These are phyloP conservation scores for Megalonaias nervosa DNA, from an alignment of 1,140 invertebrate species.

Conservation along the genomic window DNA sequence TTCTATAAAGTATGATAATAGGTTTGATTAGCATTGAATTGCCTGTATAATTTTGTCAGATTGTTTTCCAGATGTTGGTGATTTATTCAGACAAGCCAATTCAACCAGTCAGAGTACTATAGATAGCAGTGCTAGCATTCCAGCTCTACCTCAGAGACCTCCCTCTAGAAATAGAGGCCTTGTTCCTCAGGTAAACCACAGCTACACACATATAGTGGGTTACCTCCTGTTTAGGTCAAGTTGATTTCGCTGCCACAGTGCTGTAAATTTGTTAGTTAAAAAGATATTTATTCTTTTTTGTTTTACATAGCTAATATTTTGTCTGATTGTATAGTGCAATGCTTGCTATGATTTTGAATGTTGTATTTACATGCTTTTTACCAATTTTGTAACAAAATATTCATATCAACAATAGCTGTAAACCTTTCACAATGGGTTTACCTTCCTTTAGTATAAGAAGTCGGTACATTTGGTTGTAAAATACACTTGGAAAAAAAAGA, in stretches of 20 bases:
- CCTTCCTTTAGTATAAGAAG: too few relatives aligned
- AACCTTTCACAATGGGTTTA: too few relatives aligned
- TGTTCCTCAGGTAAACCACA: conserved; percentile 30
- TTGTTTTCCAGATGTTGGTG: conserved; percentile 44
- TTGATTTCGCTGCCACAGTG: too few relatives aligned
- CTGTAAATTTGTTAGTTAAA: neutral
- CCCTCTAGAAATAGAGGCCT: conserved; percentile 49
- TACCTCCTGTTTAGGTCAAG: too few relatives aligned
- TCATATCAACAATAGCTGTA: too few relatives aligned
- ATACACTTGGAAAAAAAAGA: too few relatives aligned
- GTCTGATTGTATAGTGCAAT: neutral
- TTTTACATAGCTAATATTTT: neutral
- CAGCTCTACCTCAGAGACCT: conserved; percentile 31
- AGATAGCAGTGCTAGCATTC: conserved; percentile 13
- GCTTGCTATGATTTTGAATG: neutral
- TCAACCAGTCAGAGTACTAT: conserved; percentile 23
- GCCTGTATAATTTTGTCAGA: too few relatives aligned
- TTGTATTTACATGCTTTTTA: neutral
- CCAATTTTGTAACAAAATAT: too few relatives aligned
- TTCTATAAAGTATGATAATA: too few relatives aligned
- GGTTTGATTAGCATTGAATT: too few relatives aligned
- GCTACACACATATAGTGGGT: too few relatives aligned
- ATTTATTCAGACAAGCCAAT: conserved; percentile 43
- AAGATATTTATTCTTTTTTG: neutral
- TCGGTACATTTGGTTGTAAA: too few relatives aligned